Percentiles rank a stretch among this genome's conserved stretches.
Conservation (phyloP, 2,113 vertebrate species). For the Hyla sarda region DNA sequence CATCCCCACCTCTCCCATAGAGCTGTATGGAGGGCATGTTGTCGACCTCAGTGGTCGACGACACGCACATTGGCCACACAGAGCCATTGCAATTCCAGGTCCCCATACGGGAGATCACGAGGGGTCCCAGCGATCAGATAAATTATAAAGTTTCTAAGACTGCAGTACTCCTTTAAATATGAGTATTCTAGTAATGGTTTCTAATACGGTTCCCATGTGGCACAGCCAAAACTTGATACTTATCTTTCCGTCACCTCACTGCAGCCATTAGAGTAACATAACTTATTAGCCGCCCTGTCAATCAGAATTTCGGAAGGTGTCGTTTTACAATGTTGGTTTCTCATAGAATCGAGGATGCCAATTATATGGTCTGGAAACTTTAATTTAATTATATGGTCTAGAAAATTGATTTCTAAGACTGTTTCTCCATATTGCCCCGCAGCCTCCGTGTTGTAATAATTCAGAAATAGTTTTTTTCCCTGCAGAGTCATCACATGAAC, state of each 20-base stretch:
- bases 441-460: background rate
- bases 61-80: too few species aligned
- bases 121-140: too few species aligned
- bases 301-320: slow-evolving; percentile 45
- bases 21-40: too few species aligned
- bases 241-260: background rate
- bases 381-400: slow-evolving; percentile 57
- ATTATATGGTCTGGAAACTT: slow-evolving; percentile 58
- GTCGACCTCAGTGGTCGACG: too few species aligned
- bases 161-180: too few species aligned
- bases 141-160: too few species aligned
- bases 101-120: too few species aligned
- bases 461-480: slow-evolving; percentile 12
- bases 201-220: background rate
- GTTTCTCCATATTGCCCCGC: background rate
- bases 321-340: slow-evolving; percentile 30
- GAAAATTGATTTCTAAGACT: slow-evolving; percentile 37
- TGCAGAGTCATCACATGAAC: slow-evolving; percentile 3
- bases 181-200: too few species aligned
- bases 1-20: too few species aligned
- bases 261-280: background rate
- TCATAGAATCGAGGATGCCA: slow-evolving; percentile 9
- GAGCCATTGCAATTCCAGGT: too few species aligned
- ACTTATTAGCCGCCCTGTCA: slow-evolving; percentile 47
- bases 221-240: slow-evolving; percentile 21